Evolutionary conservation across 92 coral and sea anemone genomes (phyloP).

Genomic region (Epizoanthus scotinus): DNA sequence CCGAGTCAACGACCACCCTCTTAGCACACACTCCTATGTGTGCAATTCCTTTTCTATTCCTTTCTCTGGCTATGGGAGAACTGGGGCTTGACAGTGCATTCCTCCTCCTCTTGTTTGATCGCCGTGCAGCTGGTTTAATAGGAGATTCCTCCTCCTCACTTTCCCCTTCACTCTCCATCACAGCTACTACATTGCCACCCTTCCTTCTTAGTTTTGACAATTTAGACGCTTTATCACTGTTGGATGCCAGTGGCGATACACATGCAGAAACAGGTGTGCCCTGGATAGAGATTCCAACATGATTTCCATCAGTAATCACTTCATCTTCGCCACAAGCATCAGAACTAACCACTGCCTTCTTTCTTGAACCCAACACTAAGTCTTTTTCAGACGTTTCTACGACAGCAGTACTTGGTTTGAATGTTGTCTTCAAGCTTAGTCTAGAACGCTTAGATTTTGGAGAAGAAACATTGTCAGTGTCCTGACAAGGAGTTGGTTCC

Average conservation of each 20-base stretch:
- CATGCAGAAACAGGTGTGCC: neutral
- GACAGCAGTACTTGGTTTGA: conserved; percentile 5
- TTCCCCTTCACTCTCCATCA: conserved; percentile 77
- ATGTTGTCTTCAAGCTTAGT: neutral
- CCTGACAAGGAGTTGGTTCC: neutral
- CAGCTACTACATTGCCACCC: conserved; percentile 74
- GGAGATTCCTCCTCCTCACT: conserved; percentile 53
- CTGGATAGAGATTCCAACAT: neutral
- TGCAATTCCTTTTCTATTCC: neutral
- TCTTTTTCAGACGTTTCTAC: neutral
- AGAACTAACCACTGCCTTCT: conserved; percentile 13
- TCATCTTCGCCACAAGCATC: conserved; percentile 21
- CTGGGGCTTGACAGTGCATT: conserved; percentile 55
- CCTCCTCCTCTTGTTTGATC: conserved; percentile 37
- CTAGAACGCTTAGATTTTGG: conserved; percentile 11
- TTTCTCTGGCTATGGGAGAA: conserved; percentile 27
- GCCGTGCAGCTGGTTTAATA: conserved; percentile 12
- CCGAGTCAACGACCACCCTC: conserved; percentile 35
- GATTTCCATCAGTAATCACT: neutral
- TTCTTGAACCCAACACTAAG: neutral
- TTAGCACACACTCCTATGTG: neutral
- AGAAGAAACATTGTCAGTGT: neutral
- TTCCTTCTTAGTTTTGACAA: conserved; percentile 57
- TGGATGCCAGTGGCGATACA: no score
- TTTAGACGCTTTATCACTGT: conserved; percentile 14